Evolutionary conservation across 1,140 invertebrate genomes (phyloP).

Genomic region (Heliconius eleuchia): DNA sequence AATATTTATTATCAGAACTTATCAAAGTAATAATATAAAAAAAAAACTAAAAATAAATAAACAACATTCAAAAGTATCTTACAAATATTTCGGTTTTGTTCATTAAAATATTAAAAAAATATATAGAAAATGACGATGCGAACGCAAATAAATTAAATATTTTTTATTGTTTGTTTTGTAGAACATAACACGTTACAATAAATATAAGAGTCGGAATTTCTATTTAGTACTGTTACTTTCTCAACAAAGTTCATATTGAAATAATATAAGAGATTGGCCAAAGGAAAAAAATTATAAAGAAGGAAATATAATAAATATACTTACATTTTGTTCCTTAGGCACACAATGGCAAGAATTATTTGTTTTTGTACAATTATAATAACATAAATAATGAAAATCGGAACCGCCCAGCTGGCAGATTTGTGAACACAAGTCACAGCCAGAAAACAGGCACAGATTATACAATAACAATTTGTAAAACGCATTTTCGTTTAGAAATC

Average conservation of each 20-base stretch:
- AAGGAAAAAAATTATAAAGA: background rate
- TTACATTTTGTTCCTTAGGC: conserved; percentile 45
- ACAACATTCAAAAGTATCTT: background rate
- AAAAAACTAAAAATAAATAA: background rate
- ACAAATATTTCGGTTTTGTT: background rate
- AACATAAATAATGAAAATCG: conserved; percentile 46
- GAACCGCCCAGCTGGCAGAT: conserved; percentile 75
- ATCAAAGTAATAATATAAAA: background rate
- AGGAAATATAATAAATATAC: conserved; percentile 33
- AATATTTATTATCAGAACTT: background rate
- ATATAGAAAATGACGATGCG: background rate
- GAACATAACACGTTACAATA: conserved; percentile 20
- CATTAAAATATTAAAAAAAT: background rate
- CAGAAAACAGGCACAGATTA: conserved; percentile 31
- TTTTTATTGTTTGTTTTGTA: conserved; percentile 17
- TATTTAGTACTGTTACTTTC: conserved; percentile 48
- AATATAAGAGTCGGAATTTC: conserved; percentile 37
- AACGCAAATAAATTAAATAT: background rate
- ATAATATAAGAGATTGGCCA: background rate
- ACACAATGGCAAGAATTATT: conserved; percentile 36
- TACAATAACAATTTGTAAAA: conserved; percentile 7
- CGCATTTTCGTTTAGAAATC: background rate
- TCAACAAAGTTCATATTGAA: conserved; percentile 28
- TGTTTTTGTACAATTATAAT: conserved; percentile 34
- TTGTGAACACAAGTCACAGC: conserved; percentile 45